phyloP scores from a whole-genome alignment of 2,797 vertebrate genomes.

The Zalophus californianus region DNA sequence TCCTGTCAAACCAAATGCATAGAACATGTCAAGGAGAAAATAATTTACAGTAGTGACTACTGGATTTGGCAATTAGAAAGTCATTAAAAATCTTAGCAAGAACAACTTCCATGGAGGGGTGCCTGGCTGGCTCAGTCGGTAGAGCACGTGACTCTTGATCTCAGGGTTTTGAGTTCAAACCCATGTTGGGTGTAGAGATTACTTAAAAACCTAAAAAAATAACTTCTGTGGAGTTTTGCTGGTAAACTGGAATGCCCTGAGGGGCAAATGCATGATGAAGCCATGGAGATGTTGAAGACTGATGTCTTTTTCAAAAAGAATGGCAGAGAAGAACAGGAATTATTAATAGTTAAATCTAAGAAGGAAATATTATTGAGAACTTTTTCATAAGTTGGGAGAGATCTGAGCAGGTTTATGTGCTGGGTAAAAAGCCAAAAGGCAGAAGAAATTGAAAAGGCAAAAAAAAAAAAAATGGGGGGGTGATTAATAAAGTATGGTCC shows the following conservation, averaged over 20 bases:
- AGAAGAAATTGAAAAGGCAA: background rate
- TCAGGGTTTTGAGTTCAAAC: background rate
- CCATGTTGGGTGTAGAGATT: background rate
- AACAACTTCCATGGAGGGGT: background rate
- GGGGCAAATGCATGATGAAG: background rate
- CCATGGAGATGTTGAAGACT: background rate
- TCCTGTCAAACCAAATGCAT: background rate
- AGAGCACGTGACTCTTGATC: background rate
- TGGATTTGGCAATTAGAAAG: background rate
- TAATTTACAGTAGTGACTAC: background rate
- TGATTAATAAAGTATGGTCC: background rate
- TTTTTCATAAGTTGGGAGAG: background rate
- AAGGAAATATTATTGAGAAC: background rate
- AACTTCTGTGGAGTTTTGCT: background rate
- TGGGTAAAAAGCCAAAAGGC: background rate
- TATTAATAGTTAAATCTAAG: background rate
- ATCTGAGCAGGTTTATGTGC: background rate
- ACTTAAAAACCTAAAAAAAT: background rate
- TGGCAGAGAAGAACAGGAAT: background rate
- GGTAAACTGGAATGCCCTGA: background rate
- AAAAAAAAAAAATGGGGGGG: accelerated
- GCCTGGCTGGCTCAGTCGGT: background rate
- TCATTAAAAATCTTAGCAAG: background rate
- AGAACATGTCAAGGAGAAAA: background rate
- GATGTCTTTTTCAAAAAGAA: background rate